Evolutionary conservation across 2,888 invertebrate genomes (phyloP).

Genomic region (Leptodirus hochenwartii): DNA sequence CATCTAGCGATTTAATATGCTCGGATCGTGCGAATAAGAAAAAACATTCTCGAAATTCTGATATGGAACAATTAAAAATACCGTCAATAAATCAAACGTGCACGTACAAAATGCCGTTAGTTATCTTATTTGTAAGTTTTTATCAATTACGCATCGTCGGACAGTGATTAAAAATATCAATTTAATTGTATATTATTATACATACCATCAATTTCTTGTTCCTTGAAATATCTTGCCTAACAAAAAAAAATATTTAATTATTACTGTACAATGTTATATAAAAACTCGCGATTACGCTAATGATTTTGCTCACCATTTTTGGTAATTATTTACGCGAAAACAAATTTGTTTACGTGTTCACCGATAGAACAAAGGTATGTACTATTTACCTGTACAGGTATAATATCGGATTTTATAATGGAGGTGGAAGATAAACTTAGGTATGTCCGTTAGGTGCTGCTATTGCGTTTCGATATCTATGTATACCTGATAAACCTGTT

Average conservation of each 20-base stretch:
- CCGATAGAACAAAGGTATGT: too few relatives aligned
- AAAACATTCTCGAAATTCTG: conserved; percentile 93
- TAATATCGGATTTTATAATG: too few relatives aligned
- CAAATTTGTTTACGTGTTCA: too few relatives aligned
- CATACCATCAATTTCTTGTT: conserved; percentile 89
- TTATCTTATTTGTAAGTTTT: conserved; percentile 2
- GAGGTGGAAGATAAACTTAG: too few relatives aligned
- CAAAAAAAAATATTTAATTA: conserved; percentile 14
- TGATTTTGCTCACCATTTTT: conserved; percentile 7
- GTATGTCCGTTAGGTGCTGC: too few relatives aligned
- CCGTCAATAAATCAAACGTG: conserved; percentile 1
- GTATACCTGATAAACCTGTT: too few relatives aligned
- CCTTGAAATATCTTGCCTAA: conserved; percentile 86
- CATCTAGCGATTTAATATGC: conserved; percentile 74
- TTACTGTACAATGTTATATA: conserved; percentile 5
- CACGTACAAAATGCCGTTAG: conserved; percentile 3
- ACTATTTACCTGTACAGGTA: too few relatives aligned
- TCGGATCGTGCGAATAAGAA: conserved; percentile 83
- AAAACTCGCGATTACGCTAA: too few relatives aligned
- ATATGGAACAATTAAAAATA: conserved; percentile 18
- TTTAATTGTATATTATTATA: conserved; percentile 14
- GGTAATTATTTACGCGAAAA: too few relatives aligned
- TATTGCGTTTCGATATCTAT: too few relatives aligned
- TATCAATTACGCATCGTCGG: conserved; percentile 6
- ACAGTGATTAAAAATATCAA: too few relatives aligned